These are phyloP conservation scores for Platichthys flesus DNA, from an alignment of 2,113 vertebrate genomes.

Conservation along the genomic window DNA sequence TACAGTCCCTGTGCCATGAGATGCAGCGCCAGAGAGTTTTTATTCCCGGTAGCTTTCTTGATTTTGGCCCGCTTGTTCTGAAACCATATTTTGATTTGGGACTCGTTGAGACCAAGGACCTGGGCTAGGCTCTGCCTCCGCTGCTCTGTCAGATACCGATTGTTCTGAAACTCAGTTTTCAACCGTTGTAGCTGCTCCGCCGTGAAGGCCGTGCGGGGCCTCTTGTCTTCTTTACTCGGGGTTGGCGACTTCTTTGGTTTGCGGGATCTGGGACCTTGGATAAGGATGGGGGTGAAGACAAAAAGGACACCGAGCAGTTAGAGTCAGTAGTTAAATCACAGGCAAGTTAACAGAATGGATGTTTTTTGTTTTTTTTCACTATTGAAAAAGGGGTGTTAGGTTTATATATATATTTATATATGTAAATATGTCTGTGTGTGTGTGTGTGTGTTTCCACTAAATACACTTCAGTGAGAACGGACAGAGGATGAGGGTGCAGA, in stretches of 20 bases:
- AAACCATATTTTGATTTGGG: conserved; percentile 96
- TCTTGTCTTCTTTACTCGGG: conserved; percentile 86
- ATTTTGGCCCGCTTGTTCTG: conserved; percentile 95
- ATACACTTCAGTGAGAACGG: too few species aligned
- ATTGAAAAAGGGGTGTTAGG: too few species aligned
- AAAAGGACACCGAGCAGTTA: conserved; percentile 2
- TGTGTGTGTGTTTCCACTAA: too few species aligned
- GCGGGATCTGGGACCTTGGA: conserved; percentile 90
- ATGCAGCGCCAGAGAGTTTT: conserved; percentile 88
- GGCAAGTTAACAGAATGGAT: neutral
- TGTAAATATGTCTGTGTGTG: too few species aligned
- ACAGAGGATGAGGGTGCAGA: conserved; percentile 11
- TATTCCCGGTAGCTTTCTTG: conserved; percentile 88
- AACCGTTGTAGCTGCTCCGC: conserved; percentile 89
- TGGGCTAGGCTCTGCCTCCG: conserved; percentile 87
- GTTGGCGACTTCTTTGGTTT: conserved; percentile 84
- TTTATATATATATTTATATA: too few species aligned
- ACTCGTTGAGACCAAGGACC: conserved; percentile 90
- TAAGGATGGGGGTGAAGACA: neutral
- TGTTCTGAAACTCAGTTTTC: conserved; percentile 89
- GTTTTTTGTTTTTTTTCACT: too few species aligned
- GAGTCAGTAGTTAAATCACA: neutral
- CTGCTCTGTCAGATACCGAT: conserved; percentile 91
- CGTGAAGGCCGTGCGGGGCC: conserved; percentile 91
- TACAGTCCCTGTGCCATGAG: conserved; percentile 93